A percentile compares a stretch with the other conserved stretches of the same genome.
Conservation (phyloP, 2,797 vertebrate genomes). For the Cyclopterus lumpus region DNA sequence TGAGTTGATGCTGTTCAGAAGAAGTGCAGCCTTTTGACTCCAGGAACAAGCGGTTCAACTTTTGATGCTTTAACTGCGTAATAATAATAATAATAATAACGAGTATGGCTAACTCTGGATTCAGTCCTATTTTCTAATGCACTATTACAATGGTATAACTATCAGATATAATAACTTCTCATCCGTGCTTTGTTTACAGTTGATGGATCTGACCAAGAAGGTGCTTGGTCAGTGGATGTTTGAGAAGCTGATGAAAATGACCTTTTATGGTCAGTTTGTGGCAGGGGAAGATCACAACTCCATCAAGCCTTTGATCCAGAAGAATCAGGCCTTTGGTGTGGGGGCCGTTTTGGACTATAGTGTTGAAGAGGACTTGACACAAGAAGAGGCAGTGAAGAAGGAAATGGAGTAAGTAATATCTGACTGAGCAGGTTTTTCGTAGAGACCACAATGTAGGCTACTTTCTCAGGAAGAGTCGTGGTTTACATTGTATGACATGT, state of each 20-base stretch:
- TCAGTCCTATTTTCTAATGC: neutral
- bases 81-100: too few relatives aligned
- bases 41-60: too few relatives aligned
- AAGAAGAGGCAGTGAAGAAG: slow-evolving; percentile 86
- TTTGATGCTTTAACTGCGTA: too few relatives aligned
- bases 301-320: slow-evolving; percentile 90
- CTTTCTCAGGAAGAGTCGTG: neutral
- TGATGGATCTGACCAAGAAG: slow-evolving; percentile 86
- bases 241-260: slow-evolving; percentile 93
- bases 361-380: slow-evolving; percentile 91
- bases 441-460: too few relatives aligned
- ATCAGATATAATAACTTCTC: neutral
- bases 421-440: neutral
- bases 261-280: slow-evolving; percentile 97
- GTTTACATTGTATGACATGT: neutral
- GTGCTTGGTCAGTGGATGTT: slow-evolving; percentile 89
- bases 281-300: slow-evolving; percentile 93
- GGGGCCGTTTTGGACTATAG: slow-evolving; percentile 95
- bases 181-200: slow-evolving; percentile 69
- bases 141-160: neutral
- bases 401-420: slow-evolving; percentile 88
- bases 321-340: slow-evolving; percentile 90
- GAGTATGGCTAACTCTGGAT: neutral
- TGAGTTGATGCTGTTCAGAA: slow-evolving; percentile 42
- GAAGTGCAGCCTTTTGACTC: neutral